Evolutionary conservation across 2,113 vertebrate genomes (phyloP).

Genomic region (Eptesicus fuscus): DNA sequence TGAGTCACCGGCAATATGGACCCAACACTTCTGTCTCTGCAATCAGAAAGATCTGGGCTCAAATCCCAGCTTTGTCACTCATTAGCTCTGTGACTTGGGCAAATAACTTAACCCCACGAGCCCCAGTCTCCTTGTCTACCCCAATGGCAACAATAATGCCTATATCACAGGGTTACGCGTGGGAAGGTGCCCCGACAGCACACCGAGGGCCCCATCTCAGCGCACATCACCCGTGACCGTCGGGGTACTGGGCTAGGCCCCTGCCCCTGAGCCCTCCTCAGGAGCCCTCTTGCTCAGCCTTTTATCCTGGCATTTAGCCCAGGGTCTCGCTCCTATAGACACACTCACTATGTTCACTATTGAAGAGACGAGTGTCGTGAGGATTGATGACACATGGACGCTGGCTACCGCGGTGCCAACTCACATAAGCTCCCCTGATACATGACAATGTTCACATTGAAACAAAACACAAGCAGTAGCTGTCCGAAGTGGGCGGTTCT

Average conservation of each 20-base stretch:
- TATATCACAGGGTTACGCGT: neutral
- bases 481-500: neutral
- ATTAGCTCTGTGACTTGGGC: constrained; percentile 50
- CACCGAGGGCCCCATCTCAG: rapidly evolving
- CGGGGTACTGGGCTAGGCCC: neutral
- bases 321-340: neutral
- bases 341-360: neutral
- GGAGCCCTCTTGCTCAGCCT: neutral
- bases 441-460: neutral
- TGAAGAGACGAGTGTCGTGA: neutral
- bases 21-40: constrained; percentile 19
- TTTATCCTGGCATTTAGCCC: neutral
- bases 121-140: neutral
- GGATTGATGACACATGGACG: neutral
- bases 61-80: constrained; percentile 58
- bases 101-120: constrained; percentile 9
- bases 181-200: neutral
- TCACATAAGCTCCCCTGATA: neutral
- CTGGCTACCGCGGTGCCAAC: neutral
- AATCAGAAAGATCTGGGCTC: constrained; percentile 55
- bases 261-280: neutral
- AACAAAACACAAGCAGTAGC: neutral
- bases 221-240: neutral
- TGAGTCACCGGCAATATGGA: neutral
- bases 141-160: neutral